Evolutionary conservation across 2,888 invertebrate species (phyloP).

Genomic region (Scaptomyza reducta): DNA sequence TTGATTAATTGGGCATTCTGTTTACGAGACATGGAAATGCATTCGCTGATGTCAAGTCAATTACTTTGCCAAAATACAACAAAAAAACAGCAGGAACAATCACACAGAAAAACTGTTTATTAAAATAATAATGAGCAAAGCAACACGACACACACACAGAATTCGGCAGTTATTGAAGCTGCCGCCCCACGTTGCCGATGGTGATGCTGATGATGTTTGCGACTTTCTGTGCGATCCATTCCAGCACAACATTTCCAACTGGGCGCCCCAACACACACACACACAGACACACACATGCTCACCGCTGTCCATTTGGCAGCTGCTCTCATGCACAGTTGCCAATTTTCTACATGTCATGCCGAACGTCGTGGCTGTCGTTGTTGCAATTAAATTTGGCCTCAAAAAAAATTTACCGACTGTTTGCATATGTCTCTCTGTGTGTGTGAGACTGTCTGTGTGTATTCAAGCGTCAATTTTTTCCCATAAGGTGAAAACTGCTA

Average conservation of each 20-base stretch:
- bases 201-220: constrained; percentile 35
- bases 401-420: constrained; percentile 54
- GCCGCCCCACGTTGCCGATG: constrained; percentile 31
- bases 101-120: constrained; percentile 12
- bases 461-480: constrained; percentile 41
- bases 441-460: constrained; percentile 14
- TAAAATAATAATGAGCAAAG: constrained; percentile 54
- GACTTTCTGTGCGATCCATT: constrained; percentile 51
- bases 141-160: constrained; percentile 39
- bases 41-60: constrained; percentile 52
- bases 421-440: constrained; percentile 16
- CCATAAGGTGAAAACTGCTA: constrained; percentile 56
- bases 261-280: neutral
- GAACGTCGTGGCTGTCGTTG: constrained; percentile 47
- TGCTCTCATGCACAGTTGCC: constrained; percentile 53
- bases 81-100: constrained; percentile 11
- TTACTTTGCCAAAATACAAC: constrained; percentile 65
- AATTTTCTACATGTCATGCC: constrained; percentile 65
- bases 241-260: constrained; percentile 38
- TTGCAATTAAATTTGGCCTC: constrained; percentile 77
- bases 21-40: constrained; percentile 24
- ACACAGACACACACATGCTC: neutral
- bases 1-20: neutral
- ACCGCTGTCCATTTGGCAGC: constrained; percentile 35
- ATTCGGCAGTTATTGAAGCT: constrained; percentile 50